Conservation (phyloP, 2,888 invertebrate genomes). For the Aelia acuminata region DNA sequence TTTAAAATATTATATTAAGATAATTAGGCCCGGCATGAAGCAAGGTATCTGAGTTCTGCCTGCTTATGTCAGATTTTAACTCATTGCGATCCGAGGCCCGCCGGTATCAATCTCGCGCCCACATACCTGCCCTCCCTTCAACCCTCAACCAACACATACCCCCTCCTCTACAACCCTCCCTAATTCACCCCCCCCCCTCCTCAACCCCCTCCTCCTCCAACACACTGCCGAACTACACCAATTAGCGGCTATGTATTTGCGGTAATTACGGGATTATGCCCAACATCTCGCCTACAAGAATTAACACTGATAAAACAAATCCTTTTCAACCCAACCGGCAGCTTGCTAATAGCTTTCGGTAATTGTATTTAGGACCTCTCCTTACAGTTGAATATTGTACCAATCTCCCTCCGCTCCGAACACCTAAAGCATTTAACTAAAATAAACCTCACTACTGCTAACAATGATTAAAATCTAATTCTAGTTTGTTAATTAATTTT, state of each 20-base stretch:
- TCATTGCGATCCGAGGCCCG: not conserved
- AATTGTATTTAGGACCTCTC: not conserved
- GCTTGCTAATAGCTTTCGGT: not conserved
- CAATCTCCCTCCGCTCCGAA: not conserved
- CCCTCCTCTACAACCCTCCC: no score
- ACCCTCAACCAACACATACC: no score
- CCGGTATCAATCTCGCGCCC: not conserved
- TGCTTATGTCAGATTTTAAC: not conserved
- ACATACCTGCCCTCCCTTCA: not conserved
- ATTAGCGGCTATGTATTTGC: not conserved
- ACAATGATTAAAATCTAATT: no score
- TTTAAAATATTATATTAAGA: not conserved
- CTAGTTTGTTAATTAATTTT: no score
- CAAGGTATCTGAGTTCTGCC: not conserved
- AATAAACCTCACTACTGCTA: no score
- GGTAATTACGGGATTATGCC: not conserved
- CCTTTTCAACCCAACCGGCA: not conserved
- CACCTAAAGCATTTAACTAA: no score
- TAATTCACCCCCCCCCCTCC: not conserved
- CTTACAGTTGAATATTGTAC: not conserved
- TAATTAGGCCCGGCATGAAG: not conserved
- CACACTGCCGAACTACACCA: not conserved
- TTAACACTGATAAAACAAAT: not conserved
- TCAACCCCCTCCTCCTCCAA: not conserved
- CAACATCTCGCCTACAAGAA: not conserved